A percentile compares a stretch with the other conserved stretches of the same genome.
These are phyloP conservation scores for Hypselothyrea guttata DNA, from an alignment of 2,888 invertebrate species.

Conservation along the genomic window DNA sequence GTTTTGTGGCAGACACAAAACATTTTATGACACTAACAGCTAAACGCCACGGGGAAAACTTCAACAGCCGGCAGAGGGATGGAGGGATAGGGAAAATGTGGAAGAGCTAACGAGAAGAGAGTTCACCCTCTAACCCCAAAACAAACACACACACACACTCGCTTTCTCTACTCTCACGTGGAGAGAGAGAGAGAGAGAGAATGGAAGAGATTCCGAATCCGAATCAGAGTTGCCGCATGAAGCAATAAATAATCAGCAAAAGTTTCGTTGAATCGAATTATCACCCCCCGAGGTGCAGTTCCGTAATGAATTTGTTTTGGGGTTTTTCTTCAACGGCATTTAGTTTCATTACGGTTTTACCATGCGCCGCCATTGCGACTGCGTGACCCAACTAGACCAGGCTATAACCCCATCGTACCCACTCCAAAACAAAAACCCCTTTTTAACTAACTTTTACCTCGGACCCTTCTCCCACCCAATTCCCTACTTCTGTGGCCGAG, in stretches of 20 bases:
- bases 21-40: constrained; percentile 76
- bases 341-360: constrained; percentile 71
- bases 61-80: constrained; percentile 26
- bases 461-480: too few relatives aligned
- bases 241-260: constrained; percentile 77
- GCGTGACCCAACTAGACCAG: constrained; percentile 57
- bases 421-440: background rate
- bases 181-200: constrained; percentile 7
- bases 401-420: background rate
- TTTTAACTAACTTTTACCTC: constrained; percentile 17
- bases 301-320: constrained; percentile 77
- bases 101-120: too few relatives aligned
- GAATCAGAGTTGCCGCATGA: constrained; percentile 58
- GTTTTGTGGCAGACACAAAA: constrained; percentile 65
- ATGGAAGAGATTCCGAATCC: too few relatives aligned
- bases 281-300: constrained; percentile 77
- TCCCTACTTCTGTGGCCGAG: constrained; percentile 20
- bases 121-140: constrained; percentile 1
- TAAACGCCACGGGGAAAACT: constrained; percentile 66
- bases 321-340: constrained; percentile 66
- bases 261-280: constrained; percentile 77
- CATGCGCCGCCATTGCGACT: constrained; percentile 58
- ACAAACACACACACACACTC: background rate
- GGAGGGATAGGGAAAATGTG: too few relatives aligned
- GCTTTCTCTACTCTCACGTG: constrained; percentile 1